Conservation (phyloP, 2,113 vertebrate genomes). For the Halcyon senegalensis region DNA sequence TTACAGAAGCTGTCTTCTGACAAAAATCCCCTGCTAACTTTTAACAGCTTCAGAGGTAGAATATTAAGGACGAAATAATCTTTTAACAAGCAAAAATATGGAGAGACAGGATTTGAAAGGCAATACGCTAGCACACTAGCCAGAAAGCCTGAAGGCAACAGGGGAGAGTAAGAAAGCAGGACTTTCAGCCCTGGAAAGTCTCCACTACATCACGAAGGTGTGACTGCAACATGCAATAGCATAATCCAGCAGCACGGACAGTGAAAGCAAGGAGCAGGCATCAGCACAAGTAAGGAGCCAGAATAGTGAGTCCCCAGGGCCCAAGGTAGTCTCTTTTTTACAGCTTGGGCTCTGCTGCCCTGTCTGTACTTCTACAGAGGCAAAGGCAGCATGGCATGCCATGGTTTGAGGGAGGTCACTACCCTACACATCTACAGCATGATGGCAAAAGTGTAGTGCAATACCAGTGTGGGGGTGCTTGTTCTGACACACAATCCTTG, state of each 20-base stretch:
- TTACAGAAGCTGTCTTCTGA: neutral
- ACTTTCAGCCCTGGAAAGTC: neutral
- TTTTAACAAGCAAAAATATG: neutral
- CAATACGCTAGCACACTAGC: neutral
- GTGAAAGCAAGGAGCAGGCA: neutral
- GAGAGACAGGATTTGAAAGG: neutral
- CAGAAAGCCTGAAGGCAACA: neutral
- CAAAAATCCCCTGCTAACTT: neutral
- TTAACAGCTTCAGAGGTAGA: neutral
- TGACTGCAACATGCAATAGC: neutral
- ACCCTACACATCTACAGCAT: neutral
- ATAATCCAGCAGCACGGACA: neutral
- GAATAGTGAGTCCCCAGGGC: neutral
- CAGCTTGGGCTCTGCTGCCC: neutral
- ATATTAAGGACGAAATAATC: neutral
- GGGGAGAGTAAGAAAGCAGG: neutral
- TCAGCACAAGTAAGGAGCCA: neutral
- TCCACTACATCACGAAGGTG: fast-evolving
- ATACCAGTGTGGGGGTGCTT: neutral
- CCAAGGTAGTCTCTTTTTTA: neutral
- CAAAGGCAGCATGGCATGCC: fast-evolving
- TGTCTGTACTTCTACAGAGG: neutral
- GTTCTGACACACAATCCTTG: neutral
- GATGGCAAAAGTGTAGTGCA: neutral
- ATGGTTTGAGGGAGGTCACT: neutral